Base-by-base conservation (phyloP, 2,888 invertebrate species). In the Andrena marginata region DNA sequence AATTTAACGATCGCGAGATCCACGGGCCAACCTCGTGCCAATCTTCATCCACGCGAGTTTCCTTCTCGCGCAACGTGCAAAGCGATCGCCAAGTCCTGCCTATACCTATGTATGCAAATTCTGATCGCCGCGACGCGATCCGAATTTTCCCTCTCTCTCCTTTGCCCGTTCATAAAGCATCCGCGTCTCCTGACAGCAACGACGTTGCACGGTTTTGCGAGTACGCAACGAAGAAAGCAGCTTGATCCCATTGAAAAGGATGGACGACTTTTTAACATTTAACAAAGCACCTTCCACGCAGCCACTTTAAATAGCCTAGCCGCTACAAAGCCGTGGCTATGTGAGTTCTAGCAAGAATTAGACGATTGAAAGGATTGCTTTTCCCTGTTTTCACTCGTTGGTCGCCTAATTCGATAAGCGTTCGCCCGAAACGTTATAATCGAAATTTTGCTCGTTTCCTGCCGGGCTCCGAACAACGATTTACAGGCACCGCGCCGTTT, bases 171-270 rank as follows among this genome's bases (percentile, higher is more conserved):
- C 16, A 60, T n/a, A 59, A 31, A 1, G 35, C 33, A 60, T 67
- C 59, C 56, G 35, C 56, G 23, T 54, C 20, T 48, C 23, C 23
- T 35, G 59, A 62, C 56, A 68, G 51, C 51, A 83, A 74, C 67
- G 74, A 69, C 63, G 31, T 85, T 74, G 68, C 77, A 65, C 42
- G 63, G 35, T 85, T 78, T 75, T 62, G 74, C 60, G 80, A 67
- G 59, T 16, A 60, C 13, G 33, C 31, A 56, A 62, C 33, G 10
- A 49, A 13, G 56, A 63, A 51, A 68, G 62, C 59, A 60, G 65
- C 65, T 78, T 78, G 78, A 73, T 77, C 33, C 29, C 26, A 60
- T 74, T 23, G 60, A 23, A 23, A 51, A 64, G 26, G 29, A 26
- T 54, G n/a, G 26, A 51, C n/a, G 64, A 72, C 63, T 69, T 63